phyloP scores from a whole-genome alignment of 1,140 invertebrate genomes.

The Trachymyrmex septentrionalis region DNA sequence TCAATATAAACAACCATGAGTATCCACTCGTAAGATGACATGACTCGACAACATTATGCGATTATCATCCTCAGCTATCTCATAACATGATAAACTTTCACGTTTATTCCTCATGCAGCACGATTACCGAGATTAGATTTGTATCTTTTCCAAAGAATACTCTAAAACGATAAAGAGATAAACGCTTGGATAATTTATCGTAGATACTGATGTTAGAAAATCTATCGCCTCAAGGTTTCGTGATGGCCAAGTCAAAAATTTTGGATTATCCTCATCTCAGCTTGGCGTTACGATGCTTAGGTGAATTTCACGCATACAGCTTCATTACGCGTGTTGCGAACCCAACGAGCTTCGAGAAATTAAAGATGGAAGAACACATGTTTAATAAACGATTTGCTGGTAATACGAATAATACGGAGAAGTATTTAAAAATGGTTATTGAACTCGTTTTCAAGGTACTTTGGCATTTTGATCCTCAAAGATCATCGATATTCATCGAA shows the following conservation, averaged over 20 bases:
- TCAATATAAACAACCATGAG: background rate
- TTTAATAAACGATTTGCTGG: background rate
- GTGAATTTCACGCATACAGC: constrained; percentile 82
- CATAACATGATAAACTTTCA: constrained; percentile 63
- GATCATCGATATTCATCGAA: background rate
- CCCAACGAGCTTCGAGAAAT: constrained; percentile 72
- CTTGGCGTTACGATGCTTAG: constrained; percentile 79
- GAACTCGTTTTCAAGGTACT: background rate
- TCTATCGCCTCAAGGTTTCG: constrained; percentile 80
- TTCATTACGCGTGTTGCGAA: constrained; percentile 80
- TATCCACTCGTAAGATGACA: constrained; percentile 24
- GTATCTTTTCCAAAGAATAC: background rate
- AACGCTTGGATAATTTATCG: background rate
- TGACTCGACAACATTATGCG: background rate
- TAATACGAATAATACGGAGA: background rate
- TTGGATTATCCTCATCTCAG: constrained; percentile 81
- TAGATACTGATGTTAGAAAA: constrained; percentile 83
- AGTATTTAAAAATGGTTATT: background rate
- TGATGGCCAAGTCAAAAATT: constrained; percentile 75
- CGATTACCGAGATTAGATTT: constrained; percentile 9
- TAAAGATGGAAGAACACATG: constrained; percentile 68
- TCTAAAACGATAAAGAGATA: background rate
- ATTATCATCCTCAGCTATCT: constrained; percentile 58
- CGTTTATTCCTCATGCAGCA: background rate
- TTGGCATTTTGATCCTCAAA: background rate